Percentiles rank a stretch among this genome's conserved stretches.
Evolutionary conservation across 2,113 vertebrate genomes (phyloP).

Genomic region (Isurus oxyrinchus): DNA sequence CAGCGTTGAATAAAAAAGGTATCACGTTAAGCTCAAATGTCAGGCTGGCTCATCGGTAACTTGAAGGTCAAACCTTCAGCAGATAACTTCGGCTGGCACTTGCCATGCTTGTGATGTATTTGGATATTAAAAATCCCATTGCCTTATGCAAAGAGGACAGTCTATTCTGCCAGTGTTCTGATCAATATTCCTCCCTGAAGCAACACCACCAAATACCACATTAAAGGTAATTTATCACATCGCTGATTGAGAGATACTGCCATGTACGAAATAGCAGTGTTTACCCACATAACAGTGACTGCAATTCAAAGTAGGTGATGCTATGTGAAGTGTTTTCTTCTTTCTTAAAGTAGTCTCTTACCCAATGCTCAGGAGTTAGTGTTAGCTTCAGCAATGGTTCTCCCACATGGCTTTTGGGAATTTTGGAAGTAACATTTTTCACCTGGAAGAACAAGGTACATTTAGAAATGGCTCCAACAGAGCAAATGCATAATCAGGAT

Average conservation of each 20-base stretch:
- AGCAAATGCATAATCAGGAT: background rate
- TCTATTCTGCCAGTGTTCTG: background rate
- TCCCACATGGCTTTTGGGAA: conserved; percentile 64
- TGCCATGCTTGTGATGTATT: background rate
- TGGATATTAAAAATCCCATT: background rate
- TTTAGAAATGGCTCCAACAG: background rate
- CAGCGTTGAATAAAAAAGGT: background rate
- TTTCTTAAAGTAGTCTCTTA: conserved; percentile 48
- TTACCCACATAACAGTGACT: background rate
- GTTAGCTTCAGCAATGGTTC: conserved; percentile 68
- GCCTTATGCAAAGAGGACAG: background rate
- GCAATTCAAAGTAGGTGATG: background rate
- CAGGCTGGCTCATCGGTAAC: background rate
- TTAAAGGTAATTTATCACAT: background rate
- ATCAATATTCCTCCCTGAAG: background rate
- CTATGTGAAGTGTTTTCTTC: background rate
- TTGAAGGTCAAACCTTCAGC: background rate
- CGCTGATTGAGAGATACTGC: background rate
- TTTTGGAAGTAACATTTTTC: conserved; percentile 63
- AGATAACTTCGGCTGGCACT: background rate
- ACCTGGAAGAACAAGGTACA: conserved; percentile 59
- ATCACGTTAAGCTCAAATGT: background rate
- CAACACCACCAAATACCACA: background rate
- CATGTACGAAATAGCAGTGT: background rate
- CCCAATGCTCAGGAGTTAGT: conserved; percentile 73